These are phyloP conservation scores for Melanocharis versteri DNA, from an alignment of 2,113 vertebrate genomes.

Conservation along the genomic window DNA sequence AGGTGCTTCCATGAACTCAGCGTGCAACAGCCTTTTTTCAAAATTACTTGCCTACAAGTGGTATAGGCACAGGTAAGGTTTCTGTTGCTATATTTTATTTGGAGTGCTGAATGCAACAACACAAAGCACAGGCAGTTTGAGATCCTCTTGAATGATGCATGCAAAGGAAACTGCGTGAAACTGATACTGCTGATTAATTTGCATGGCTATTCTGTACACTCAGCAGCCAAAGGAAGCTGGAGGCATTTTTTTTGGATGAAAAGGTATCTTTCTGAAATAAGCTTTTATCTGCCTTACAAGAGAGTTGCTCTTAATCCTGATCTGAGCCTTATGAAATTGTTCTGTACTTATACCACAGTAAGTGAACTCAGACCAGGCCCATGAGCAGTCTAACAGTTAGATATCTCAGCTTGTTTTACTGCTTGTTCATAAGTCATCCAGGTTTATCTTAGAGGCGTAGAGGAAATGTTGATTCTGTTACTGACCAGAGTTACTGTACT, in stretches of 20 bases:
- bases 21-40: neutral
- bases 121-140: constrained; percentile 45
- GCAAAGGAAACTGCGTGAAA: constrained; percentile 57
- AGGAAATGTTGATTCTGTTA: neutral
- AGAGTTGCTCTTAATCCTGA: neutral
- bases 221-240: neutral
- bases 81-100: constrained; percentile 29
- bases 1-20: neutral
- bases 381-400: neutral
- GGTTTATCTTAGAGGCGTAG: neutral
- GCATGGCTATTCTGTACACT: neutral
- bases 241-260: constrained; percentile 12
- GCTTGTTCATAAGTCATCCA: neutral
- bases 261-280: neutral
- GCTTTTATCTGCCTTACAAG: neutral
- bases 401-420: neutral
- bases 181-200: constrained; percentile 54
- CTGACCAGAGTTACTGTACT: neutral
- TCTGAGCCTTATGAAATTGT: neutral
- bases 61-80: neutral
- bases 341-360: neutral
- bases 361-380: neutral
- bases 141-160: constrained; percentile 73
- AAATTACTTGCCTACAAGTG: neutral
- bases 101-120: constrained; percentile 33